These are phyloP conservation scores for Kryptolebias marmoratus DNA, from an alignment of 2,113 vertebrate genomes.

Conservation along the genomic window DNA sequence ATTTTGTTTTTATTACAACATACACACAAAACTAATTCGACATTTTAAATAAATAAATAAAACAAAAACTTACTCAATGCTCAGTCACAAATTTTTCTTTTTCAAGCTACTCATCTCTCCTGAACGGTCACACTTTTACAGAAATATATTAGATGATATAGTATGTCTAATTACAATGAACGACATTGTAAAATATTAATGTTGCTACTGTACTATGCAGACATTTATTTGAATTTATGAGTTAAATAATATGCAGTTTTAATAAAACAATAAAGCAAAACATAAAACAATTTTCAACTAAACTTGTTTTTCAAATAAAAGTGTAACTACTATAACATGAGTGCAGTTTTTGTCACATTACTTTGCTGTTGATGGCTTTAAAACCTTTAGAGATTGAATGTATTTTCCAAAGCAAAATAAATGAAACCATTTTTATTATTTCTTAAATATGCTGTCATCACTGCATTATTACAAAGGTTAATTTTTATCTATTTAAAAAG, in stretches of 20 bases:
- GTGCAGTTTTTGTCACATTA: too few species aligned
- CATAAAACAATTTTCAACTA: constrained; percentile 3
- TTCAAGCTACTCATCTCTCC: constrained; percentile 16
- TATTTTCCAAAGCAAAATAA: too few species aligned
- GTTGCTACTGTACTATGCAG: neutral
- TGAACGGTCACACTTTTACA: constrained; percentile 32
- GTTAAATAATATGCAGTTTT: constrained; percentile 19
- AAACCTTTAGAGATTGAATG: too few species aligned
- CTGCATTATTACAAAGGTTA: neutral
- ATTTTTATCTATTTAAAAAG: neutral
- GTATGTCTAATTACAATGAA: constrained; percentile 72
- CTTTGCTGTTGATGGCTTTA: too few species aligned
- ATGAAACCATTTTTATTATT: neutral
- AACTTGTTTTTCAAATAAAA: neutral
- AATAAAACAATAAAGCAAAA: constrained; percentile 27
- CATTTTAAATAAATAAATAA: too few species aligned
- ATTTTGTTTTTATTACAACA: too few species aligned
- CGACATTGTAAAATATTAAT: constrained; percentile 9
- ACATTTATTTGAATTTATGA: neutral
- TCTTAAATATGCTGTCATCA: neutral
- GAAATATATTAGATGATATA: constrained; percentile 87
- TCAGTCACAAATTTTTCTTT: constrained; percentile 32
- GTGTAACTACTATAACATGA: neutral
- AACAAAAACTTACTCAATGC: neutral
- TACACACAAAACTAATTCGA: too few species aligned